These are phyloP conservation scores for Halcyon smyrnensis DNA, from an alignment of 2,797 vertebrate genomes.

Conservation along the genomic window DNA sequence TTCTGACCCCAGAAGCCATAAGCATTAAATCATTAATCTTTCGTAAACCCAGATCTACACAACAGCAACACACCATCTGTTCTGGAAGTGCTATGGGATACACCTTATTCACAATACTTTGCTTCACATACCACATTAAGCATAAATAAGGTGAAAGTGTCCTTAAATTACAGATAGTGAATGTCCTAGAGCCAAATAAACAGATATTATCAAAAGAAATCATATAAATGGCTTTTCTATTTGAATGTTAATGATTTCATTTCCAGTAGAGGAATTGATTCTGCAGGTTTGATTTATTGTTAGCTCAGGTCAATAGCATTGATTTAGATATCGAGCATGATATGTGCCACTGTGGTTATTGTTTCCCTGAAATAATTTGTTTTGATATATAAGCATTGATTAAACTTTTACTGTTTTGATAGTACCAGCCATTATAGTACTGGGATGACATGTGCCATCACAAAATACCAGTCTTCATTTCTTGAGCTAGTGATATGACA, in stretches of 20 bases:
- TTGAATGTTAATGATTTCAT: conserved; percentile 49
- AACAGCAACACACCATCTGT: background rate
- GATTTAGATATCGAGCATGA: conserved; percentile 30
- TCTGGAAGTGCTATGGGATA: background rate
- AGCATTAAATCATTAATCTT: background rate
- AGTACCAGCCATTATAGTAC: background rate
- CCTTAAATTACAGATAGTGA: background rate
- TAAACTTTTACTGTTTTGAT: conserved; percentile 40
- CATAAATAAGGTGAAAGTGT: background rate
- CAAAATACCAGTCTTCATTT: background rate
- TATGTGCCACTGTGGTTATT: background rate
- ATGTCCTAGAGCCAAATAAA: background rate
- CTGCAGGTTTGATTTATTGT: conserved; percentile 7
- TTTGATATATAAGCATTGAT: conserved; percentile 48
- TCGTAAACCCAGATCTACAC: background rate
- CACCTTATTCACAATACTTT: background rate
- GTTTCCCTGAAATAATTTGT: conserved; percentile 43
- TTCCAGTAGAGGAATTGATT: conserved; percentile 34
- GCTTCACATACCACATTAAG: background rate
- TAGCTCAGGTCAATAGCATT: conserved; percentile 12
- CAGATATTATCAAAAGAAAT: background rate
- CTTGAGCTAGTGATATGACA: background rate
- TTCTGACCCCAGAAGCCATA: background rate
- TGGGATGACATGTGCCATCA: background rate
- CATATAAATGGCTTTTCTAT: background rate